Conservation (phyloP, 2,113 vertebrate genomes). For the Echinops telfairi region DNA sequence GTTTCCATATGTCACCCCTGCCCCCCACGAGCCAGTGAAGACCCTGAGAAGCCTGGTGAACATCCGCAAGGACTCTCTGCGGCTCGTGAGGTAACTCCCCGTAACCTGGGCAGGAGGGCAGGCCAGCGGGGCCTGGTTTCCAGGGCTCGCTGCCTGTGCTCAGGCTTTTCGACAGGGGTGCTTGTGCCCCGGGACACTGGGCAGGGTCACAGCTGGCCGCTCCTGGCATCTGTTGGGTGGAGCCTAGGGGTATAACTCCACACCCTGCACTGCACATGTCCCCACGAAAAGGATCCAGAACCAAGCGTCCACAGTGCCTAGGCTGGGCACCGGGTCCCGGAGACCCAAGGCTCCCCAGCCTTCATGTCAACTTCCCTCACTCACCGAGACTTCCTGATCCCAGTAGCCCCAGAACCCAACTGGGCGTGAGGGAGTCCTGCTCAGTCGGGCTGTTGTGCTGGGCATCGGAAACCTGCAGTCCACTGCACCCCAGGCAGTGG, state of each 20-base stretch:
- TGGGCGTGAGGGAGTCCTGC: not conserved
- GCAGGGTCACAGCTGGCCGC: not conserved
- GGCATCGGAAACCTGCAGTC: not conserved
- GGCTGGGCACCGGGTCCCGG: not conserved
- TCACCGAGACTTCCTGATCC: not conserved
- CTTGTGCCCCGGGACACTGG: not conserved
- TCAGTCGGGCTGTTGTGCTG: not conserved
- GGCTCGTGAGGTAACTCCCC: constrained; percentile 93
- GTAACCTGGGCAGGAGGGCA: not conserved
- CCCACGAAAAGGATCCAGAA: not conserved
- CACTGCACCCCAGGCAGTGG: not conserved
- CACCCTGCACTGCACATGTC: too few relatives aligned
- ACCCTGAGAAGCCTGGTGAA: constrained; percentile 97
- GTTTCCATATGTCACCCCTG: constrained; percentile 98
- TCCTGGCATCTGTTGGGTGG: not conserved
- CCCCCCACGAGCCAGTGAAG: constrained; percentile 98
- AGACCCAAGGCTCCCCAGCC: not conserved
- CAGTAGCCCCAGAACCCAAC: not conserved
- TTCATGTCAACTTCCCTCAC: not conserved
- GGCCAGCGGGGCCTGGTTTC: not conserved
- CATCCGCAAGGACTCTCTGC: constrained; percentile 97
- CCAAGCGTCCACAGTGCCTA: not conserved
- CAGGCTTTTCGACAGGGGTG: not conserved
- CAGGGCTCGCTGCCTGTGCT: not conserved
- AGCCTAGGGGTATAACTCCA: not conserved